Percentiles rank a stretch among this genome's conserved stretches.
phyloP scores from a whole-genome alignment of 2,797 vertebrate genomes.

The Melanotaenia parkinsoni region DNA sequence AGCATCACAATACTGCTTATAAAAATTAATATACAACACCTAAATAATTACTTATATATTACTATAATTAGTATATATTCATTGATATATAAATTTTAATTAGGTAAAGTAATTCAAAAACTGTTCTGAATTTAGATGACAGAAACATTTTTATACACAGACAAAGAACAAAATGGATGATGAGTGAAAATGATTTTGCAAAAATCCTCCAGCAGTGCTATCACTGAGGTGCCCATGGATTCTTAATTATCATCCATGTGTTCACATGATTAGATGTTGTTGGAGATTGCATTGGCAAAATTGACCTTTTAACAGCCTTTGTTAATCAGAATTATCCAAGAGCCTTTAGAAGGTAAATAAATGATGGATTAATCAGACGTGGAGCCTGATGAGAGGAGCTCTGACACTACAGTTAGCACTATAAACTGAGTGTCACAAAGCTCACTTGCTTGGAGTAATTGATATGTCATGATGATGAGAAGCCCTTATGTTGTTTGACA shows the following conservation, averaged over 20 bases:
- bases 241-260: constrained; percentile 13
- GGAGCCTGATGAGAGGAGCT: constrained; percentile 40
- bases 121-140: not conserved
- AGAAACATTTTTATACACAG: not conserved
- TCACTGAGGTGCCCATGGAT: constrained; percentile 9
- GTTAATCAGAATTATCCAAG: constrained; percentile 24
- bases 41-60: not conserved
- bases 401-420: constrained; percentile 51
- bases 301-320: constrained; percentile 23
- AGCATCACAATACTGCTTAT: not conserved
- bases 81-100: not conserved
- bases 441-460: constrained; percentile 59
- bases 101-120: not conserved
- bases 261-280: constrained; percentile 21
- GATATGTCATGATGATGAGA: constrained; percentile 72
- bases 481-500: constrained; percentile 66
- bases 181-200: constrained; percentile 10
- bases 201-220: constrained; percentile 15
- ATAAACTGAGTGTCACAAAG: constrained; percentile 49
- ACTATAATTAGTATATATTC: not conserved
- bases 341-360: constrained; percentile 43
- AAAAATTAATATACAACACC: not conserved
- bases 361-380: constrained; percentile 50
- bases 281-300: constrained; percentile 27
- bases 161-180: constrained; percentile 39